Conservation (phyloP, 2,113 vertebrate genomes). For the Microcebus tavaratra region DNA sequence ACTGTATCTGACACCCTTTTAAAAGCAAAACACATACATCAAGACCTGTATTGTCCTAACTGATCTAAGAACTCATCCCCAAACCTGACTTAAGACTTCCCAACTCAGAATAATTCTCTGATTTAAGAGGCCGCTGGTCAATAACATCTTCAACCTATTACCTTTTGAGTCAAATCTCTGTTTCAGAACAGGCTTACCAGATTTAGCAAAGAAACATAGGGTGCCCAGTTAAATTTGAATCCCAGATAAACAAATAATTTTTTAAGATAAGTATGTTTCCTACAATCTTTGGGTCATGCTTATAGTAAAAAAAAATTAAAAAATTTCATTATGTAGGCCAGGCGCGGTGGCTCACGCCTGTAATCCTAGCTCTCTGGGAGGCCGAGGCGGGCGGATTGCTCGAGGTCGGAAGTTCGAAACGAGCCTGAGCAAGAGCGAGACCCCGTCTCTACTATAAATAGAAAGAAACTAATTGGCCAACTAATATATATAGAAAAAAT, state of each 20-base stretch:
- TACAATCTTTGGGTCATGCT: background rate
- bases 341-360: no score
- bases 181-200: background rate
- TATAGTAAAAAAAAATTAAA: background rate
- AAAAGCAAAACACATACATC: background rate
- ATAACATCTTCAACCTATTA: background rate
- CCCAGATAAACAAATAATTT: background rate
- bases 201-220: background rate
- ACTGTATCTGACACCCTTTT: background rate
- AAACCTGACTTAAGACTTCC: background rate
- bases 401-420: no score
- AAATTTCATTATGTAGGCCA: background rate
- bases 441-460: no score
- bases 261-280: background rate
- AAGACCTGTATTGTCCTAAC: background rate
- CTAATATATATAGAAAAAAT: no score
- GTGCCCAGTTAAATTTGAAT: background rate
- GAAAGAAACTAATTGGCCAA: no score
- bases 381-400: no score
- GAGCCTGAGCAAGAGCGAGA: no score
- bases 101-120: background rate
- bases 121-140: background rate
- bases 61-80: background rate
- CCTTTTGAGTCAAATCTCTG: background rate
- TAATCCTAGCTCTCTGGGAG: no score